Percentiles rank a stretch among this genome's conserved stretches.
phyloP scores from a whole-genome alignment of 2,797 vertebrate species.

The Parauchenoglanis punctatus region DNA sequence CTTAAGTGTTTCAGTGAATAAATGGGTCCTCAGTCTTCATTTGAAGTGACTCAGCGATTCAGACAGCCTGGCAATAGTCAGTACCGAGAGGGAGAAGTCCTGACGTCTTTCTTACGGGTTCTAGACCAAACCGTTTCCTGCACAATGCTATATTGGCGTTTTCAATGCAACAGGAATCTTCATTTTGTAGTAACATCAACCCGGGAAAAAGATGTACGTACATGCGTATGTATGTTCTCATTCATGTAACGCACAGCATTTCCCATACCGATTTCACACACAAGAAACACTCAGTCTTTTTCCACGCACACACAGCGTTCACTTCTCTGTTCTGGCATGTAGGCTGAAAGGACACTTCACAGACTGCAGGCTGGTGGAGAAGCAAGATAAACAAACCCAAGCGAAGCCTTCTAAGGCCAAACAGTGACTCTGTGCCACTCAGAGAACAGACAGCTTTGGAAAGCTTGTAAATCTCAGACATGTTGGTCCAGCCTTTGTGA shows the following conservation, averaged over 20 bases:
- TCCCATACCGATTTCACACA: not conserved
- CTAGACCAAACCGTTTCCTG: not conserved
- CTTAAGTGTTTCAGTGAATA: constrained; percentile 12
- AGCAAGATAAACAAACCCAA: constrained; percentile 45
- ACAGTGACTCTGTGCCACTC: constrained; percentile 33
- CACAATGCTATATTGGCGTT: not conserved
- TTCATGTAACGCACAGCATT: not conserved
- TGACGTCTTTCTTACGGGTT: not conserved
- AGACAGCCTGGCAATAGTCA: not conserved
- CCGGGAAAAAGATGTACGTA: not conserved
- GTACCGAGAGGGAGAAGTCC: not conserved
- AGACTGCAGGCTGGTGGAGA: constrained; percentile 30
- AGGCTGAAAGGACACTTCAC: constrained; percentile 40
- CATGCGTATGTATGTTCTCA: not conserved
- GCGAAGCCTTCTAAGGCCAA: constrained; percentile 45
- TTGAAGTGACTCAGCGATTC: not conserved
- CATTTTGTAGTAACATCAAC: not conserved
- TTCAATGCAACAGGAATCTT: not conserved
- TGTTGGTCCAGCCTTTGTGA: constrained; percentile 19
- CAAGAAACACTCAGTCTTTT: constrained; percentile 26
- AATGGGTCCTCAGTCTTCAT: not conserved
- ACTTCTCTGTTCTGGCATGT: constrained; percentile 16
- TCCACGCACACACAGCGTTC: constrained; percentile 22
- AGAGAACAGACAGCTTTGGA: constrained; percentile 31
- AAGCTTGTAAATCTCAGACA: constrained; percentile 46